phyloP scores from a whole-genome alignment of 2,888 invertebrate genomes.

The Lasioglossum zephyrum region DNA sequence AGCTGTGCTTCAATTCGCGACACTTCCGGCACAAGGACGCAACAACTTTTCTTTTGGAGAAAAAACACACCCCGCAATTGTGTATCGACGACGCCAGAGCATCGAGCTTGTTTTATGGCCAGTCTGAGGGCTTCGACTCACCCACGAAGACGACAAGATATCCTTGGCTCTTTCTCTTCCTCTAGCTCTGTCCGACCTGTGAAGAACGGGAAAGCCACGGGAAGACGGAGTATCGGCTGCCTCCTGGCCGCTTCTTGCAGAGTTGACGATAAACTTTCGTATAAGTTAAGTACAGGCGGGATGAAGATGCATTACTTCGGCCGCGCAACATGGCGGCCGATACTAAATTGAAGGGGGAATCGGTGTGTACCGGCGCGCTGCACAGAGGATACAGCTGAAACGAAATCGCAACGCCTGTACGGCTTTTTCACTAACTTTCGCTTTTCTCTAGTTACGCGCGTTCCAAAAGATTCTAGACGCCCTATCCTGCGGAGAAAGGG shows the following conservation, averaged over 20 bases:
- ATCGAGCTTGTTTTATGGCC: conserved; percentile 66
- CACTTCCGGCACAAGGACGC: conserved; percentile 63
- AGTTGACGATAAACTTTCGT: conserved; percentile 82
- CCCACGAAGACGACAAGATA: conserved; percentile 25
- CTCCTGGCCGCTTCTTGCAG: conserved; percentile 74
- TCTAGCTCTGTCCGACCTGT: conserved; percentile 29
- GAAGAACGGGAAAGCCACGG: conserved; percentile 29
- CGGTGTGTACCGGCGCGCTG: background rate
- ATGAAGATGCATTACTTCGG: conserved; percentile 73
- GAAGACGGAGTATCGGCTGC: conserved; percentile 55
- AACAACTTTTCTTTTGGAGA: conserved; percentile 60
- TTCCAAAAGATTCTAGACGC: background rate
- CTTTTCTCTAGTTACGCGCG: background rate
- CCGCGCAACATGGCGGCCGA: conserved; percentile 41
- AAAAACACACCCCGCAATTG: conserved; percentile 57
- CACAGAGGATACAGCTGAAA: background rate
- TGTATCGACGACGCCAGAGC: conserved; percentile 66
- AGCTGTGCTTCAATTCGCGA: conserved; percentile 59
- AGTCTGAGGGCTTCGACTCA: conserved; percentile 50
- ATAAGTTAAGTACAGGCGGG: conserved; percentile 81
- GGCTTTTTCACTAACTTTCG: background rate
- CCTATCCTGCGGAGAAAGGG: background rate
- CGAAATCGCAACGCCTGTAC: conserved; percentile 3
- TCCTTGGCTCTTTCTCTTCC: background rate
- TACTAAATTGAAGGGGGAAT: conserved; percentile 57